Percentiles rank a stretch among this genome's conserved stretches.
Conservation (phyloP, 1,140 invertebrate genomes). For the Cardiocondyla obscurior region DNA sequence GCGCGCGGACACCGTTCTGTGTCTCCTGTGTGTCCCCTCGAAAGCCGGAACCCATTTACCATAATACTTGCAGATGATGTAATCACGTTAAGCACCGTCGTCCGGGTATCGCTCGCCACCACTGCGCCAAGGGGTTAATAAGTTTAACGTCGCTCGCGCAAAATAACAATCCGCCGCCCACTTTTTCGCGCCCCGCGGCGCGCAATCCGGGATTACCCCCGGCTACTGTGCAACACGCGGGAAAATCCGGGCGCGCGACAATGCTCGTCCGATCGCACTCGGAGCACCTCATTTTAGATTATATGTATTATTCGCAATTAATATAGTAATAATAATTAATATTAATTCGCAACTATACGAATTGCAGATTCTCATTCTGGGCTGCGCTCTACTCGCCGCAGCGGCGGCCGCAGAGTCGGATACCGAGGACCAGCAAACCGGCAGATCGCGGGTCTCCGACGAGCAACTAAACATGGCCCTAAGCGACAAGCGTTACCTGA, state of each 20-base stretch:
- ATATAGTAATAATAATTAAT: neutral
- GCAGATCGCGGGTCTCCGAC: conserved; percentile 85
- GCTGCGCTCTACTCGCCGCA: conserved; percentile 30
- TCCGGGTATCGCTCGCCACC: neutral
- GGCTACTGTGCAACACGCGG: neutral
- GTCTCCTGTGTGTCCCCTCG: neutral
- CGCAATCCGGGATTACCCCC: neutral
- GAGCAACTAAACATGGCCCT: conserved; percentile 87
- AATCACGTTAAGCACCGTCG: conserved; percentile 43
- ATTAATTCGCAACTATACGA: conserved; percentile 31
- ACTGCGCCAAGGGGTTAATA: conserved; percentile 30
- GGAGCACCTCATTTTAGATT: too few species aligned
- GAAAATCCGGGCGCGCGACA: neutral
- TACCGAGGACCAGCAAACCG: conserved; percentile 16
- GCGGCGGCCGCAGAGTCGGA: conserved; percentile 46
- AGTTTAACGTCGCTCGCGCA: conserved; percentile 23
- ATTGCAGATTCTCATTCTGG: conserved; percentile 61
- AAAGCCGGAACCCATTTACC: conserved; percentile 29
- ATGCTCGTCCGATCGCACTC: too few species aligned
- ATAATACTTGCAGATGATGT: conserved; percentile 54
- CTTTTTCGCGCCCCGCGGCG: neutral
- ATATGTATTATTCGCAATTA: too few species aligned
- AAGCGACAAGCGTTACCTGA: conserved; percentile 88
- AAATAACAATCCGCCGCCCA: neutral
- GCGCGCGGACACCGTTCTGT: neutral